Evolutionary conservation across 64 coral and sea anemone genomes (phyloP).

Genomic region (Acropora tenuis): DNA sequence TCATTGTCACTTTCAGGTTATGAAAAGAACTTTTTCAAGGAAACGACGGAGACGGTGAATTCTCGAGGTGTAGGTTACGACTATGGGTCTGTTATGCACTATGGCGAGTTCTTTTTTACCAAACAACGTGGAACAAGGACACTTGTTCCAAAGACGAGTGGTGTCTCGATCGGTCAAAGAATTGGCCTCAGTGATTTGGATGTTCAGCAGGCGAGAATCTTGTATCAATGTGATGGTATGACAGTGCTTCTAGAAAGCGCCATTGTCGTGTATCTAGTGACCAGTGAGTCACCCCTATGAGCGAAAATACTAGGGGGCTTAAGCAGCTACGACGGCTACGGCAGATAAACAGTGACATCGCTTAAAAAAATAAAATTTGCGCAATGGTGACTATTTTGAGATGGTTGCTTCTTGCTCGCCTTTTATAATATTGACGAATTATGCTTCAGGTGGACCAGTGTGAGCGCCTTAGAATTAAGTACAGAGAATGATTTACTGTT

Average conservation of each 20-base stretch:
- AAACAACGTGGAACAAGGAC: conserved; percentile 31
- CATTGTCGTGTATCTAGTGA: background rate
- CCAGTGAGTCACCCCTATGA: too few species aligned
- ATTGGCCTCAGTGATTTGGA: conserved; percentile 76
- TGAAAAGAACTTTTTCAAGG: conserved; percentile 85
- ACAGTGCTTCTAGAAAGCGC: background rate
- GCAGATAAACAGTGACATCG: too few species aligned
- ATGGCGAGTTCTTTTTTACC: conserved; percentile 82
- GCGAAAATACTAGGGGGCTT: too few species aligned
- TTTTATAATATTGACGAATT: too few species aligned
- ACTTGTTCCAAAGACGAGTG: conserved; percentile 8
- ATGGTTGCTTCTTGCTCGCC: too few species aligned
- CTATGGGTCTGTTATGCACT: conserved; percentile 91
- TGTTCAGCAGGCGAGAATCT: conserved; percentile 64
- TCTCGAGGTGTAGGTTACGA: conserved; percentile 69
- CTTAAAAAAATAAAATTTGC: too few species aligned
- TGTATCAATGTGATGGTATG: conserved; percentile 71
- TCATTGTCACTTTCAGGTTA: conserved; percentile 33
- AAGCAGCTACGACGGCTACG: too few species aligned
- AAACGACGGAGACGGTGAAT: conserved; percentile 39
- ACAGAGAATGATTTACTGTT: too few species aligned
- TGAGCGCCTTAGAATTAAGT: too few species aligned
- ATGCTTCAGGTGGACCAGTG: too few species aligned
- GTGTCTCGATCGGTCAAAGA: conserved; percentile 72
- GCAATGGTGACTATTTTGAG: too few species aligned